Conservation (phyloP, 2,113 vertebrate genomes). For the Nipponia nippon region DNA sequence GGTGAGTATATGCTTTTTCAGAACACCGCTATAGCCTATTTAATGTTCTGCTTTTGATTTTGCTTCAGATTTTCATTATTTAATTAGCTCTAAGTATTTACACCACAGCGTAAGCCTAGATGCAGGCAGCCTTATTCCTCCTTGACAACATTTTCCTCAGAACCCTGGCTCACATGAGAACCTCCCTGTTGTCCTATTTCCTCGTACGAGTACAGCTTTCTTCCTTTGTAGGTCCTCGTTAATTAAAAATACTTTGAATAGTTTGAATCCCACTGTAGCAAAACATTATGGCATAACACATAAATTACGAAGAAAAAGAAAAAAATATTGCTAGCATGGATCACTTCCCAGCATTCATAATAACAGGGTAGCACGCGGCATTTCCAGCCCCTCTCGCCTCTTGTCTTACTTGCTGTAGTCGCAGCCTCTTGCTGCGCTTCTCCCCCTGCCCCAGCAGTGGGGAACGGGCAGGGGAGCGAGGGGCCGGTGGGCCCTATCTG, state of each 20-base stretch:
- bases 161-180: background rate
- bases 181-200: background rate
- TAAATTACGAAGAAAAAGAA: background rate
- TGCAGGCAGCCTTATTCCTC: background rate
- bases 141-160: background rate
- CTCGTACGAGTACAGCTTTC: background rate
- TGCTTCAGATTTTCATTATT: background rate
- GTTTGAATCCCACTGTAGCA: background rate
- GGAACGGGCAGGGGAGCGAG: background rate
- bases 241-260: constrained; percentile 23
- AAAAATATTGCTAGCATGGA: background rate
- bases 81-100: background rate
- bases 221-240: background rate
- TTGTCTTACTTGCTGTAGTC: background rate
- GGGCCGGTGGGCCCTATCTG: background rate
- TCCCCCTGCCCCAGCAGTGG: background rate
- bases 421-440: background rate
- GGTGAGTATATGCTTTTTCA: background rate
- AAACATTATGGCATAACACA: background rate
- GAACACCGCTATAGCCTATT: background rate
- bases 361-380: background rate
- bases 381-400: background rate
- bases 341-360: background rate
- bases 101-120: background rate
- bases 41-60: background rate